A percentile compares a stretch with the other conserved stretches of the same genome.
These are phyloP conservation scores for Prochilodus magdalenae DNA, from an alignment of 2,113 vertebrate species.

Conservation along the genomic window DNA sequence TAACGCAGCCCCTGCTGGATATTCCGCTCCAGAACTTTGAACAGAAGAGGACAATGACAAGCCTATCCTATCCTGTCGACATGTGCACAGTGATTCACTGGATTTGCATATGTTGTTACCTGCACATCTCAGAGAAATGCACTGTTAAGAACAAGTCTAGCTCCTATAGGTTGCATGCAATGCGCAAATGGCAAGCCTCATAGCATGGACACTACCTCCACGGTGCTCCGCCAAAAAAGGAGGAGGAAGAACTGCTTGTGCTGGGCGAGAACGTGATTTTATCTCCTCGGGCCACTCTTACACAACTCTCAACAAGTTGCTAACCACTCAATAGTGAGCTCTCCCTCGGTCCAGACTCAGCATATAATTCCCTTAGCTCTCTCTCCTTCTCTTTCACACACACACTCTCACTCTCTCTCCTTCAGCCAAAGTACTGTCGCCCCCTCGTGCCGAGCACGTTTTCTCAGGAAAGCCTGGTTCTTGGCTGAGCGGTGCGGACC, in stretches of 20 bases:
- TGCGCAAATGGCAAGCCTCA: not conserved
- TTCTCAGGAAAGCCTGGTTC: constrained; percentile 27
- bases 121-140: not conserved
- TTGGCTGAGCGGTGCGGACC: constrained; percentile 40
- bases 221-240: constrained; percentile 54
- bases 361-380: constrained; percentile 70
- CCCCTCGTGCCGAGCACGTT: constrained; percentile 70
- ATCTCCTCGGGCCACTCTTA: constrained; percentile 65
- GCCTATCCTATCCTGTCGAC: no score
- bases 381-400: no score
- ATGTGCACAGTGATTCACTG: no score
- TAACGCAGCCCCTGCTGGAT: not conserved
- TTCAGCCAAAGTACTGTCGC: constrained; percentile 73
- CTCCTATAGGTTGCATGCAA: not conserved
- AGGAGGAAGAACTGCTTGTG: constrained; percentile 65
- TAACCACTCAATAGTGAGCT: constrained; percentile 71
- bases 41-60: no score
- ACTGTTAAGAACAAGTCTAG: not conserved
- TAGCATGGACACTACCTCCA: constrained; percentile 35
- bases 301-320: constrained; percentile 76
- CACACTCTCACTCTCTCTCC: constrained; percentile 68
- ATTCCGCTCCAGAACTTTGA: not conserved
- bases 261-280: constrained; percentile 49
- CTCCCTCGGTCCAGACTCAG: constrained; percentile 72
- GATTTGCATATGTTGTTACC: no score